These are phyloP conservation scores for Helleia helle DNA, from an alignment of 2,888 invertebrate genomes.

Conservation along the genomic window DNA sequence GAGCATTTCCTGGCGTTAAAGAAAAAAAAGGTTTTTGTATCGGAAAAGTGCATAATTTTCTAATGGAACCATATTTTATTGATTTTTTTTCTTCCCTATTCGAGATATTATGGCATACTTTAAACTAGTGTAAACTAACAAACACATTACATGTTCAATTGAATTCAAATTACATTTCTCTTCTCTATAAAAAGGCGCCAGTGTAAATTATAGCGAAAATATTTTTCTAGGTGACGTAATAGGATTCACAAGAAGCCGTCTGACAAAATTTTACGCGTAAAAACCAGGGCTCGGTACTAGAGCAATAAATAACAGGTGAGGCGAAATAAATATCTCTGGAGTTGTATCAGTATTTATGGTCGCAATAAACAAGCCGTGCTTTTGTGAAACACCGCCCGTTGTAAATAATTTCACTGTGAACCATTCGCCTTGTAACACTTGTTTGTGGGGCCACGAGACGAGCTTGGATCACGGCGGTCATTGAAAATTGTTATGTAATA, in stretches of 20 bases:
- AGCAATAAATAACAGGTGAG: constrained; percentile 65
- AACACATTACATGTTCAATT: no score
- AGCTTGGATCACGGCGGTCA: constrained; percentile 11
- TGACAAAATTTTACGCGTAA: constrained; percentile 28
- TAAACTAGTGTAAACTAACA: no score
- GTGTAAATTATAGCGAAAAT: not conserved
- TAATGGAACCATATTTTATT: no score
- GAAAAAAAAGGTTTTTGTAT: no score
- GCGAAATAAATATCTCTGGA: constrained; percentile 63
- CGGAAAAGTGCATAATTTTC: no score
- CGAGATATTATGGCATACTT: no score
- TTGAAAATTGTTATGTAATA: not conserved
- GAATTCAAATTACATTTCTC: no score
- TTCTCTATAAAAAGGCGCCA: no score
- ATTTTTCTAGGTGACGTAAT: not conserved
- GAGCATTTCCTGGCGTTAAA: no score
- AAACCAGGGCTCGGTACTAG: constrained; percentile 42
- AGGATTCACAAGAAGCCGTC: constrained; percentile 12
- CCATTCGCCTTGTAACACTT: constrained; percentile 58
- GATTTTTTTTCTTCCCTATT: not conserved
- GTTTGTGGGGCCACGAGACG: constrained; percentile 32
- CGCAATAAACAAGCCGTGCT: constrained; percentile 57
- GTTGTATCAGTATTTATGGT: constrained; percentile 70
- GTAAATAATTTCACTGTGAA: constrained; percentile 67
- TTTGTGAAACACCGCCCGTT: constrained; percentile 65